Evolutionary conservation across 2,888 invertebrate genomes (phyloP), one percentile per base, ranked within the genome.

Genomic region (Piscicola geometra): DNA sequence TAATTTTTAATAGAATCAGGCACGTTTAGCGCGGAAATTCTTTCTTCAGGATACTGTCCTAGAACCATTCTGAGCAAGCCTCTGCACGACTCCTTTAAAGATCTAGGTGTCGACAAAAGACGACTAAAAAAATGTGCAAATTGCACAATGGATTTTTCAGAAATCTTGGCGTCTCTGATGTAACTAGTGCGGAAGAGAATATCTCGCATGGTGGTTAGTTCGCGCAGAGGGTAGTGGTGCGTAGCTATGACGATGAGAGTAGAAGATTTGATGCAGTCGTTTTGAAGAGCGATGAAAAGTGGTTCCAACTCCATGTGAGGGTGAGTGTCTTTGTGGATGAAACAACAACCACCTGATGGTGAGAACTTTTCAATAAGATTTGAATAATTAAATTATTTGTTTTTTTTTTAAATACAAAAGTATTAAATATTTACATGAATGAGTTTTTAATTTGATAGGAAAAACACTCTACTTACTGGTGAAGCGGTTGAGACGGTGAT

Each of bases 251-350:
- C 76, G n/a, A 84, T 74, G 60, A 83, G 73, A 72, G 78, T 70
- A 56, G 84, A 78, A 75, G 83, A 79, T 60, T 82, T 81, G 18
- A 83, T 71, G 81, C 82, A 82, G 79, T 82, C 82, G 77, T 83
- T 83, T 60, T 82, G 82, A 76, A 84, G 77, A 41, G 83, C 82
- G 56, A 81, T 78, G 77, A 83, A 84, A 41, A 85, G 75, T 1
- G 85, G 84, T 76, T 84, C 83, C 70, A 84, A 80, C 75, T 82
- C 83, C 75, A 84, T 81, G 79, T 84, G 84, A 1, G 84, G 84
- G 77, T 84, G 84, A 1, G 78, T 35, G 78, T 84, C 84, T n/a
- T 81, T 81, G 78, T 83, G 81, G 15, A 77, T 75, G 2, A 81
- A 74, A 76, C 84, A 84, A 73, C 84, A 84, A 41, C 80, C 79